Base-by-base conservation (phyloP, 2,797 vertebrate species). In the Epinephelus coioides region DNA sequence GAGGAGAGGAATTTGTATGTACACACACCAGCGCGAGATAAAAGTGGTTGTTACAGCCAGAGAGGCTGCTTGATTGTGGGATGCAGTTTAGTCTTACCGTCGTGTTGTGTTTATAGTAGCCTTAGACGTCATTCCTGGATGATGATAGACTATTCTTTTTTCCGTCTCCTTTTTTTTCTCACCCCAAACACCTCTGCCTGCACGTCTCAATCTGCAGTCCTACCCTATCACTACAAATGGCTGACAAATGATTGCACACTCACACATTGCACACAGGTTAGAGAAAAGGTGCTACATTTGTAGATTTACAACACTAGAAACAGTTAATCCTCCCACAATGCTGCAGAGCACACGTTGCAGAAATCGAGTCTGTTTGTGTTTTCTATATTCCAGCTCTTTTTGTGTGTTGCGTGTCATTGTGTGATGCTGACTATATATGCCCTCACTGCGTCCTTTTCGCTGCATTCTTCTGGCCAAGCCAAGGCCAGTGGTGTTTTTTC, bases 381-480 rank as follows among this genome's bases (percentile, higher is more conserved):
- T 64, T 69, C 46, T 79, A 47, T 62, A 40, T 84, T 61, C 25
- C 68, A 56, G 62, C 60, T 69, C 64, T 78, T 78, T 30, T 78
- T 80, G 72, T 83, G 85, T 88, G 78, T 78, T 84, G 66, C 56
- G 34, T 84, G 83, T 87, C 76, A 89, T 72, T 92, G 84, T 88
- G 85, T 79, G 84, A 87, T 85, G 83, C 76, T 86, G 88, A 84
- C 90, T 87, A 81, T 85, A 86, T 93, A 73, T 79, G 88, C 79
- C 82, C 84, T 80, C 7, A 61, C 71, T 81, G 15, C 78, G 84
- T 91, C 86, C 90, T 81, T 66, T 85, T 75, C 73, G 71, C 82
- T 88, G 79, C 92, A 94, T 96, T 95, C 89, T 90, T 95, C 87
- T 90, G 85, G 83, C 88, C 82, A 73, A 88, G 85, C 89, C 86